Conservation (phyloP, 2,797 vertebrate species). For the Epinephelus malabaricus region DNA sequence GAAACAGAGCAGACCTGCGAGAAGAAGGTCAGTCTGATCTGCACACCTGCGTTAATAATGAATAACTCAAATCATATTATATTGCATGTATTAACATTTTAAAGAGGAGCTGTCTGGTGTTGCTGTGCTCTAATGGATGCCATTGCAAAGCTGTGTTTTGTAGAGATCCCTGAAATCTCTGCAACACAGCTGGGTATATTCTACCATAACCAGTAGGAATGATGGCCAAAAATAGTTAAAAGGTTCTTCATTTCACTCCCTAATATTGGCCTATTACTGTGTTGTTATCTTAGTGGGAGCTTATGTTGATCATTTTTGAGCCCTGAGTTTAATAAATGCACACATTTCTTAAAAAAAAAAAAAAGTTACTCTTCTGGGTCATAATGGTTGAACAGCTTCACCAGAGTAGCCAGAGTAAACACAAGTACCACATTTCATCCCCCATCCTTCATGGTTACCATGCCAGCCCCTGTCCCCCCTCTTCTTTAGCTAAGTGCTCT, state of each 20-base stretch:
- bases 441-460: conserved; percentile 35
- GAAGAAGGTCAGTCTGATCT: conserved; percentile 87
- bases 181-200: not conserved
- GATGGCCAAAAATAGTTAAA: not conserved
- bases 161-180: not conserved
- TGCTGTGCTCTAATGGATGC: not conserved
- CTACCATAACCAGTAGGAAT: not conserved
- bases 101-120: too few species aligned
- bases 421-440: conserved; percentile 37
- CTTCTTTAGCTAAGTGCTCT: conserved; percentile 52
- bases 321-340: not conserved
- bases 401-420: conserved; percentile 21
- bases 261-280: not conserved
- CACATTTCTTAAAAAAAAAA: not conserved
- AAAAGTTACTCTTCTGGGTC: not conserved
- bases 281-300: not conserved
- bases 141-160: not conserved
- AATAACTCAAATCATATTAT: not conserved
- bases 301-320: not conserved
- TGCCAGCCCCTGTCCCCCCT: conserved; percentile 39
- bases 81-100: not conserved
- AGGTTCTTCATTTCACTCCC: not conserved
- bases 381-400: not conserved
- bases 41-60: too few species aligned
- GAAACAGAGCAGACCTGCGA: conserved; percentile 88